Evolutionary conservation across 1,140 invertebrate genomes (phyloP).

Genomic region (Diachasmimorpha longicaudata): DNA sequence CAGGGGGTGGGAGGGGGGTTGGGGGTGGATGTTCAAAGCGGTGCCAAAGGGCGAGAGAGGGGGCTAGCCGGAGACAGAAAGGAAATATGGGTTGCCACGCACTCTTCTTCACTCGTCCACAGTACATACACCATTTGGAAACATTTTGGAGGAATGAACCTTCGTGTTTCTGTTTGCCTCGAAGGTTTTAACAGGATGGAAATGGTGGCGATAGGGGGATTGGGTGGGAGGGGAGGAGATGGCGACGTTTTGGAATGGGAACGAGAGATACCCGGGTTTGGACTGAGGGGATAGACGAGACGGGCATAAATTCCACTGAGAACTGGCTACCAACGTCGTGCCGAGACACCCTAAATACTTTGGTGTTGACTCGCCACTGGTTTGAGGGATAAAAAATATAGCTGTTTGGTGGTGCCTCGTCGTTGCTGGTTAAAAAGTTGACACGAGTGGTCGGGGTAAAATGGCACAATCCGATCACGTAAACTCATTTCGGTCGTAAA

Average conservation of each 20-base stretch:
- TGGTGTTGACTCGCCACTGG: neutral
- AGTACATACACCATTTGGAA: neutral
- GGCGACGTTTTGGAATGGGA: neutral
- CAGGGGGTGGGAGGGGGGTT: neutral
- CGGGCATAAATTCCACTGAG: neutral
- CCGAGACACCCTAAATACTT: neutral
- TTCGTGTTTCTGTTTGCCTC: constrained; percentile 1
- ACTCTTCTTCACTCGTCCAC: neutral
- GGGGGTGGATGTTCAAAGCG: neutral
- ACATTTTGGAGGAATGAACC: neutral
- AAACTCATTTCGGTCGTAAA: constrained; percentile 46
- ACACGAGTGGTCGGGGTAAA: constrained; percentile 35
- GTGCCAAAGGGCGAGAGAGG: neutral
- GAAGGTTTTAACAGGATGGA: neutral
- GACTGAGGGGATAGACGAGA: neutral
- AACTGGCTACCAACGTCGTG: neutral
- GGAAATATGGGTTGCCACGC: constrained; percentile 5
- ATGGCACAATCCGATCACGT: constrained; percentile 44
- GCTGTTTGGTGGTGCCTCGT: neutral
- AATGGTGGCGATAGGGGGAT: too few species aligned
- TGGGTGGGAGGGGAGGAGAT: neutral
- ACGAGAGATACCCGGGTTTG: neutral
- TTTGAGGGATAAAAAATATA: neutral
- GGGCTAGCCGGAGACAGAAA: neutral
- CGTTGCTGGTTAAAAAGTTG: neutral